These are phyloP conservation scores for Agriopis leucophaearia DNA, from an alignment of 2,888 invertebrate genomes.

Conservation along the genomic window DNA sequence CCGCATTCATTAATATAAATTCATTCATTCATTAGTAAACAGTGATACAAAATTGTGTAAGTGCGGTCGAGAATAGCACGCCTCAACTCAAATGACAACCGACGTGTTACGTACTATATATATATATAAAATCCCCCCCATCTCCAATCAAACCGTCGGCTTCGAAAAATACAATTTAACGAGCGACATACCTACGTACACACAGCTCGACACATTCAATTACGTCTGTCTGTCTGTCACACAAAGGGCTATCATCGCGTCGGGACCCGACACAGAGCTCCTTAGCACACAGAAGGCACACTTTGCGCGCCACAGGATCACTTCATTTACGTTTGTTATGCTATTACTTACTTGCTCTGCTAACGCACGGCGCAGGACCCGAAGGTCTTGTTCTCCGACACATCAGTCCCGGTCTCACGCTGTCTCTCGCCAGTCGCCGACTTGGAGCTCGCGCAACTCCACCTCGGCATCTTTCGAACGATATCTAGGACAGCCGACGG, in stretches of 20 bases:
- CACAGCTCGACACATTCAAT: constrained; percentile 47
- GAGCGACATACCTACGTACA: constrained; percentile 30
- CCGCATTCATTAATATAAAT: no score
- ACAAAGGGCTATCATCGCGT: constrained; percentile 50
- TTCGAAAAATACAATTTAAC: constrained; percentile 38
- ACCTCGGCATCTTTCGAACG: no score
- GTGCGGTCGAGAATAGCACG: background rate
- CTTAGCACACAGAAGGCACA: background rate
- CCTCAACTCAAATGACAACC: background rate
- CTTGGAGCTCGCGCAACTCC: no score
- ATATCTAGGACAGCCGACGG: no score
- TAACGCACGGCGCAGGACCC: no score
- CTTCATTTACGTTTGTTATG: no score
- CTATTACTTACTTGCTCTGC: no score
- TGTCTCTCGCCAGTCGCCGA: no score
- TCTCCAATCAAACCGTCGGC: constrained; percentile 33
- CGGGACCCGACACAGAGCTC: background rate
- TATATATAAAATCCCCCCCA: background rate
- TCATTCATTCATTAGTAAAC: no score
- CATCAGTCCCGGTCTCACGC: no score
- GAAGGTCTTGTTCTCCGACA: no score
- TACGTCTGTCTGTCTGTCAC: constrained; percentile 55
- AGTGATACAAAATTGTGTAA: no score
- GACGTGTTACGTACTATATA: background rate
- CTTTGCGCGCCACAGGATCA: background rate